These are phyloP conservation scores for Lanistes nyassanus DNA, from an alignment of 1,140 invertebrate genomes.

Conservation along the genomic window DNA sequence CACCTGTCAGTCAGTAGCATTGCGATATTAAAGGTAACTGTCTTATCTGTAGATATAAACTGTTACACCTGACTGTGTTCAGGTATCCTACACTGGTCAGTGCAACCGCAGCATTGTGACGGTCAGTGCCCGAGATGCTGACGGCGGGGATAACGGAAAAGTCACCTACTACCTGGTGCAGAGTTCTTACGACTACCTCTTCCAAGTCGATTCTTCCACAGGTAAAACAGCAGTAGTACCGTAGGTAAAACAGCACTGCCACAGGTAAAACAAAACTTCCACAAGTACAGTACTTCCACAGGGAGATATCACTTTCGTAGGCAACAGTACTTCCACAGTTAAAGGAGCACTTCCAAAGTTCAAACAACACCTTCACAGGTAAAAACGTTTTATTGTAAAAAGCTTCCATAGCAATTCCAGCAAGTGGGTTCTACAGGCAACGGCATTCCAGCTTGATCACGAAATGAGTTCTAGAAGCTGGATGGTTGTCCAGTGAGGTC, in stretches of 20 bases:
- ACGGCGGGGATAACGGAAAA: slow-evolving; percentile 45
- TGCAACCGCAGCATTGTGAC: slow-evolving; percentile 40
- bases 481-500: too few relatives aligned
- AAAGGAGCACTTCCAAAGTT: neutral
- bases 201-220: slow-evolving; percentile 35
- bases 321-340: neutral
- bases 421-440: too few relatives aligned
- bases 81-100: slow-evolving; percentile 34
- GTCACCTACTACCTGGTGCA: slow-evolving; percentile 41
- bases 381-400: too few relatives aligned
- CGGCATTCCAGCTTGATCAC: too few relatives aligned
- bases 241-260: neutral
- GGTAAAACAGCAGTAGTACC: slow-evolving; percentile 22
- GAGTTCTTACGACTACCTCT: slow-evolving; percentile 35
- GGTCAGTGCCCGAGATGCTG: slow-evolving; percentile 47
- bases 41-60: too few relatives aligned
- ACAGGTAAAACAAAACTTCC: neutral
- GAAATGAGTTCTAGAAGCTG: too few relatives aligned
- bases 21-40: too few relatives aligned
- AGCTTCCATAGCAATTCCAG: too few relatives aligned
- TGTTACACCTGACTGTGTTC: too few relatives aligned
- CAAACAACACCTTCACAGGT: too few relatives aligned
- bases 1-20: too few relatives aligned
- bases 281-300: too few relatives aligned
- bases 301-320: neutral